Conservation (phyloP, 2,888 invertebrate genomes). For the Papilio protenor region DNA sequence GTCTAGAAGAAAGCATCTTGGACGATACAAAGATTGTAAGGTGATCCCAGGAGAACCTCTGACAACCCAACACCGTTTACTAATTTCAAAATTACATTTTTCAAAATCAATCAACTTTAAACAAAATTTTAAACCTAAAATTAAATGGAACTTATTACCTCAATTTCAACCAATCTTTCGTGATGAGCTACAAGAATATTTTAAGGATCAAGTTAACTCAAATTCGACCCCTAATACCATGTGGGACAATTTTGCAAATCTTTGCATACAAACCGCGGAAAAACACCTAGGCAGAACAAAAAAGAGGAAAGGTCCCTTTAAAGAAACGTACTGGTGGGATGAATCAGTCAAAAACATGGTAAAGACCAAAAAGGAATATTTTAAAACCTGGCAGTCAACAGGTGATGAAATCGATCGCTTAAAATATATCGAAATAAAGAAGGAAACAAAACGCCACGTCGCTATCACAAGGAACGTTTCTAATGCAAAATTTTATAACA, state of each 20-base stretch:
- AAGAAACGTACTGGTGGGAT: constrained; percentile 22
- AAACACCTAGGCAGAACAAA: constrained; percentile 14
- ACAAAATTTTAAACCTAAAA: background rate
- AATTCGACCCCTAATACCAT: background rate
- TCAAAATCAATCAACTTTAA: constrained; percentile 30
- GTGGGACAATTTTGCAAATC: constrained; percentile 8
- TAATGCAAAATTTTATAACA: background rate
- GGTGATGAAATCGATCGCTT: constrained; percentile 3
- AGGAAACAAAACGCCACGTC: constrained; percentile 4
- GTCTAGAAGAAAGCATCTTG: background rate
- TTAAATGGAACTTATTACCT: constrained; percentile 6
- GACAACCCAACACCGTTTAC: constrained; percentile 45
- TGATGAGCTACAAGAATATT: background rate
- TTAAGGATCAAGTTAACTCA: background rate
- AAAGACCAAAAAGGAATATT: background rate
- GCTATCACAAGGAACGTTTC: background rate
- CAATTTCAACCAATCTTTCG: background rate
- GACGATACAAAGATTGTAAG: constrained; percentile 45
- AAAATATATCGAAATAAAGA: constrained; percentile 9
- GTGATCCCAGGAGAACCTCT: constrained; percentile 46
- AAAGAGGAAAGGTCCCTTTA: background rate
- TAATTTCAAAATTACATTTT: constrained; percentile 47
- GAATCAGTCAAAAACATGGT: constrained; percentile 5
- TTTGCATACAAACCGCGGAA: background rate
- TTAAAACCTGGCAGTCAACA: constrained; percentile 25